Conservation (phyloP, 2,888 invertebrate species). For the Trichogramma evanescens region DNA sequence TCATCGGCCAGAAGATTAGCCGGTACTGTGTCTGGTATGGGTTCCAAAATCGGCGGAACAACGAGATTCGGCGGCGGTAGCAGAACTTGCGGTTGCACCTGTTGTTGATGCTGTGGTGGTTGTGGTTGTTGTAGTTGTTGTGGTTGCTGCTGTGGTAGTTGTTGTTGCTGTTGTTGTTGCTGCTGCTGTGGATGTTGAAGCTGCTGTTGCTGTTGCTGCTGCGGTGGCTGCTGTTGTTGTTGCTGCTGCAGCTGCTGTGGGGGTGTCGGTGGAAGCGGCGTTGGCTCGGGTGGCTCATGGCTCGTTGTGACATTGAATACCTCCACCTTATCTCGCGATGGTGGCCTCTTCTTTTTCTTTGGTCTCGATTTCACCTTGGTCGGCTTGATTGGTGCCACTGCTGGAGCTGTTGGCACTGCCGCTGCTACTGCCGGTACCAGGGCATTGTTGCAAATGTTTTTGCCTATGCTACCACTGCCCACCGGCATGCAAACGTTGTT, state of each 20-base stretch:
- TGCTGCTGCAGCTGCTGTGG: constrained; percentile 6
- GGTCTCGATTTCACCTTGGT: constrained; percentile 36
- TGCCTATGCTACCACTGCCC: constrained; percentile 2
- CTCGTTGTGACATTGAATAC: not conserved
- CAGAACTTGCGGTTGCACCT: not conserved
- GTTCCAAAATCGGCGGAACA: not conserved
- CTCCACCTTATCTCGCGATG: constrained; percentile 24
- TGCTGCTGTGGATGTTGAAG: not conserved
- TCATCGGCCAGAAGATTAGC: constrained; percentile 13
- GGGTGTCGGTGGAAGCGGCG: constrained; percentile 6
- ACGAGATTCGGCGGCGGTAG: not conserved
- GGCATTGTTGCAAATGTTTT: too few relatives aligned
- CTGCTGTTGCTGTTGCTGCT: not conserved
- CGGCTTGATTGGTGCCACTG: not conserved
- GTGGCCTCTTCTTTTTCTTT: constrained; percentile 42
- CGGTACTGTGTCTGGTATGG: not conserved
- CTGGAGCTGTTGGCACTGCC: not conserved
- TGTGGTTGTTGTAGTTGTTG: not conserved
- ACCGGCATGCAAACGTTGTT: constrained; percentile 36
- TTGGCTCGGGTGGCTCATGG: not conserved
- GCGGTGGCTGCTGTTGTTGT: not conserved
- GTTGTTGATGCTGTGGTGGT: not conserved
- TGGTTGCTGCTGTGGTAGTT: too few relatives aligned
- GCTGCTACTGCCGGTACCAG: not conserved
- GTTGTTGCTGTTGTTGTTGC: constrained; percentile 7